Conservation (phyloP, 2,113 vertebrate species). For the Apteryx owenii region DNA sequence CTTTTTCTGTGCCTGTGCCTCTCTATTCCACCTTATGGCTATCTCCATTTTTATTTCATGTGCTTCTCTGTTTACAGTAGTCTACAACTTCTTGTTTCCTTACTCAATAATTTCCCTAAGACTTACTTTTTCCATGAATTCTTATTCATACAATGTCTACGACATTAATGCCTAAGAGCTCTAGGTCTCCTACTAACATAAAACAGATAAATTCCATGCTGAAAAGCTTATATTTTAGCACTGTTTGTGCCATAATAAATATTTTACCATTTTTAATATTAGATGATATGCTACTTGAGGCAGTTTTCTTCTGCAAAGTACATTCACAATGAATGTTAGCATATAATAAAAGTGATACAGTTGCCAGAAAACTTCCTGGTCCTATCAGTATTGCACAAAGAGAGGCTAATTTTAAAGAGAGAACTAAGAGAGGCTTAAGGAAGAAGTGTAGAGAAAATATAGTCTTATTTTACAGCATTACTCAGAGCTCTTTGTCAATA, state of each 20-base stretch:
- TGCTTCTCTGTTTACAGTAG: not conserved
- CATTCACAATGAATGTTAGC: not conserved
- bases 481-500: not conserved
- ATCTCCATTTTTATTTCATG: not conserved
- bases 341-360: not conserved
- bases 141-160: not conserved
- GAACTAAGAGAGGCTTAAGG: not conserved
- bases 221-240: not conserved
- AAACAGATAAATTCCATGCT: not conserved
- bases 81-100: not conserved
- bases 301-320: not conserved
- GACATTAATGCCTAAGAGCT: not conserved
- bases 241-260: not conserved
- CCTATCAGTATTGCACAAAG: not conserved
- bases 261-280: not conserved
- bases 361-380: not conserved
- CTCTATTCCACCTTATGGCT: not conserved
- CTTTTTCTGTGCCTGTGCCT: not conserved
- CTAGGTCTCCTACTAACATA: not conserved
- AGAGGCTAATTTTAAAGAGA: not conserved
- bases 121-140: not conserved
- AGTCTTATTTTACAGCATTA: not conserved
- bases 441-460: not conserved
- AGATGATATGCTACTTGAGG: not conserved
- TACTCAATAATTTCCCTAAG: not conserved